phyloP scores from a whole-genome alignment of 2,888 invertebrate genomes.

The Chrysomela aeneicollis region DNA sequence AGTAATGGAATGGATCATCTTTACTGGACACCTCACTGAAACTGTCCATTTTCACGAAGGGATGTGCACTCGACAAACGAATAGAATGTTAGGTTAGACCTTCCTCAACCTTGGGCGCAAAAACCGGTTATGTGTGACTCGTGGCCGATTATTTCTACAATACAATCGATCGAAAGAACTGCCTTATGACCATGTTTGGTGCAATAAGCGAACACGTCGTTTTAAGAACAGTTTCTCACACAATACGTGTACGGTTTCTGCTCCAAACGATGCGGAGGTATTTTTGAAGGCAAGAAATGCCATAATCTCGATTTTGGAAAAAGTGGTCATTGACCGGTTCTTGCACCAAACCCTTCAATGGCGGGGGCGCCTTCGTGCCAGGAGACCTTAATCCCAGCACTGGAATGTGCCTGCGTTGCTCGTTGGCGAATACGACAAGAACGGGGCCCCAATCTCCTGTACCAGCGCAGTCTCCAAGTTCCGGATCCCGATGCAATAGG shows the following conservation, averaged over 20 bases:
- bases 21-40: conserved; percentile 21
- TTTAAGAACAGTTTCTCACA: conserved; percentile 11
- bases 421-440: no score
- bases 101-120: conserved; percentile 20
- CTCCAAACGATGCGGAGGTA: no score
- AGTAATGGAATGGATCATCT: conserved; percentile 24
- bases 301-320: no score
- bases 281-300: no score
- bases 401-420: no score
- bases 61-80: conserved; percentile 19
- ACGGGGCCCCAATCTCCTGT: no score
- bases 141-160: neutral
- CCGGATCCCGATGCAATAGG: no score
- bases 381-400: no score
- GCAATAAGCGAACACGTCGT: conserved; percentile 15
- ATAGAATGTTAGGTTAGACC: conserved; percentile 7
- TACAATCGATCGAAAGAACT: conserved; percentile 7
- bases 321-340: no score
- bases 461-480: no score
- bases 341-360: no score
- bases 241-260: conserved; percentile 16
- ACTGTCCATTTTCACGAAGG: conserved; percentile 21
- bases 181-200: conserved; percentile 2
- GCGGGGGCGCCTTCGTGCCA: no score
- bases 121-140: neutral